phyloP scores from a whole-genome alignment of 2,797 vertebrate species.

The Echiichthys vipera region DNA sequence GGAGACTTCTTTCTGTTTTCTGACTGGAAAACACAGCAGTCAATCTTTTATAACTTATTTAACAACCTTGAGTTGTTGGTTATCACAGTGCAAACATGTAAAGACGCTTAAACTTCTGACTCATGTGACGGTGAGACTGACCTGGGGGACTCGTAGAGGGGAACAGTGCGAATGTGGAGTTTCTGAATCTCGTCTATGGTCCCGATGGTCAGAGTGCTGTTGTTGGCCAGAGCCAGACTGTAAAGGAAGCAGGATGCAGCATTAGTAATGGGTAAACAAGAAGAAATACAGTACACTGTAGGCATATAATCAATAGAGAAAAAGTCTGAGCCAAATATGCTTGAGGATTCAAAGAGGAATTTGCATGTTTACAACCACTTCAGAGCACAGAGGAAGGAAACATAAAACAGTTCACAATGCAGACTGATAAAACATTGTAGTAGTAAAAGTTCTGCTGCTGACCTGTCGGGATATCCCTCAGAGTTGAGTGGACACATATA shows the following conservation, averaged over 20 bases:
- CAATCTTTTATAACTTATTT: constrained; percentile 24
- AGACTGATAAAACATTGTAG: not conserved
- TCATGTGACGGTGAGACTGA: constrained; percentile 67
- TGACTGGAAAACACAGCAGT: constrained; percentile 4
- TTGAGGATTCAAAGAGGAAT: no score
- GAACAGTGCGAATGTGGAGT: constrained; percentile 97
- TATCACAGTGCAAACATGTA: constrained; percentile 27
- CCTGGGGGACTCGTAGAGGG: constrained; percentile 97
- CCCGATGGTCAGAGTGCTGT: constrained; percentile 98
- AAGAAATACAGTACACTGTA: constrained; percentile 1
- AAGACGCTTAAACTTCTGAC: constrained; percentile 1
- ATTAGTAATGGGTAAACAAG: not conserved
- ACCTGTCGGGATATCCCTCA: constrained; percentile 98
- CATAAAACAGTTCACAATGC: not conserved
- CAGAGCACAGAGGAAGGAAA: constrained; percentile 4
- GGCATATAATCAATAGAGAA: constrained; percentile 14
- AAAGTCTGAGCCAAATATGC: not conserved
- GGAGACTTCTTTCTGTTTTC: constrained; percentile 4
- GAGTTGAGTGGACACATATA: constrained; percentile 99
- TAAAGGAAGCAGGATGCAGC: not conserved
- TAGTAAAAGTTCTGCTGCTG: not conserved
- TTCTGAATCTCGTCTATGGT: constrained; percentile 99
- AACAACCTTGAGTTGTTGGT: constrained; percentile 1
- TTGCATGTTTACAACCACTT: constrained; percentile 7
- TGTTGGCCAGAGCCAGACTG: constrained; percentile 97